Evolutionary conservation across 2,113 vertebrate genomes (phyloP).

Genomic region (Epinephelus lanceolatus): DNA sequence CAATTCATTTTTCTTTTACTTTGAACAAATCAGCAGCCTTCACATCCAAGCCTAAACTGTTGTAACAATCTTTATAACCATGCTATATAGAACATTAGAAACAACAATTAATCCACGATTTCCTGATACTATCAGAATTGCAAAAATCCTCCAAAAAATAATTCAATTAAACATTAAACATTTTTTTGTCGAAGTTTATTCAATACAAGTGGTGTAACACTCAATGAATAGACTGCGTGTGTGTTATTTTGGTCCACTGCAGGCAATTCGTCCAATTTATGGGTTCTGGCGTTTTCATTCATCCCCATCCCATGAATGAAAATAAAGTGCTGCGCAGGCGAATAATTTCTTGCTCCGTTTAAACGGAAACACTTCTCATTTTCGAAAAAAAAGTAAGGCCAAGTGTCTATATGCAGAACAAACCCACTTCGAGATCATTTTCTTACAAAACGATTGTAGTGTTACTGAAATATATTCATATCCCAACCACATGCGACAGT

Average conservation of each 20-base stretch:
- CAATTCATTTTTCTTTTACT: neutral
- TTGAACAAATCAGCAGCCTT: neutral
- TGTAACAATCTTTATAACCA: neutral
- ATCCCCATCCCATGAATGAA: constrained; percentile 55
- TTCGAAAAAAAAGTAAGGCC: fast-evolving
- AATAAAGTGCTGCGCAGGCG: constrained; percentile 20
- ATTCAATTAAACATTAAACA: neutral
- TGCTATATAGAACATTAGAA: neutral
- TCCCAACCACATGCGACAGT: constrained; percentile 68
- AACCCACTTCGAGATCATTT: neutral
- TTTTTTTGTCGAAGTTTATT: neutral
- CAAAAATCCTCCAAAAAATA: neutral
- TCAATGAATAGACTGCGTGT: neutral
- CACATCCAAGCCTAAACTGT: neutral
- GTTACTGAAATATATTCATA: constrained; percentile 39
- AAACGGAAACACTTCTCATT: neutral
- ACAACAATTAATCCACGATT: too few relatives aligned
- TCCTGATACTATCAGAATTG: neutral
- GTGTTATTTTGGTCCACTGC: neutral
- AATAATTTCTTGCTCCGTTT: neutral
- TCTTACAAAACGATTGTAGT: neutral
- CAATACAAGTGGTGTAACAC: neutral
- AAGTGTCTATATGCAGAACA: neutral
- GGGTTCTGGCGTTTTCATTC: constrained; percentile 47
- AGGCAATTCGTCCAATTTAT: constrained; percentile 5